A percentile compares a stretch with the other conserved stretches of the same genome.
These are phyloP conservation scores for Drosophila ironensis DNA, from an alignment of 1,140 invertebrate genomes.

Conservation along the genomic window DNA sequence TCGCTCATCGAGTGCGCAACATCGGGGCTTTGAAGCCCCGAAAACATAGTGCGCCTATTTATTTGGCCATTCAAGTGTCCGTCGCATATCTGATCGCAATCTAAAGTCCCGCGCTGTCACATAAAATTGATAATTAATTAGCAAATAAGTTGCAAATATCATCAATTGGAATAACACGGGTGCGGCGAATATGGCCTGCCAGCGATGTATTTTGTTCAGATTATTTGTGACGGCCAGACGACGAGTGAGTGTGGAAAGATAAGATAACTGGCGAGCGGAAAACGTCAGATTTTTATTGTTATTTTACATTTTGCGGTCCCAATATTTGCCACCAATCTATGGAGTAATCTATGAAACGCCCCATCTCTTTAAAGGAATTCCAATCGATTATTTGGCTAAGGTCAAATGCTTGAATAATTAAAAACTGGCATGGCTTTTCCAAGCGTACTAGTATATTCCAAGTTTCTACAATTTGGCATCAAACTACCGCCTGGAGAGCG, in stretches of 20 bases:
- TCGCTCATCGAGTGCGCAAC: not conserved
- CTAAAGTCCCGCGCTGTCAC: constrained; percentile 10
- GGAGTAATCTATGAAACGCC: not conserved
- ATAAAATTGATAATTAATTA: constrained; percentile 47
- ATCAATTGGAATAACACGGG: constrained; percentile 35
- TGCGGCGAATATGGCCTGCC: constrained; percentile 11
- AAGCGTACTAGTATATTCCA: not conserved
- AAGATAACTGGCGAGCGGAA: constrained; percentile 36
- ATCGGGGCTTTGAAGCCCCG: not conserved
- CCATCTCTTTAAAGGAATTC: not conserved
- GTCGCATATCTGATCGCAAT: not conserved
- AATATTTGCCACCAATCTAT: constrained; percentile 2
- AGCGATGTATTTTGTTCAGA: constrained; percentile 23
- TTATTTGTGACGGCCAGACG: constrained; percentile 34
- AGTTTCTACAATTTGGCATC: no score
- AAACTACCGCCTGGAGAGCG: constrained; percentile 22
- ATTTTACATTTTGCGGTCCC: not conserved
- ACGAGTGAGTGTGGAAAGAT: constrained; percentile 11
- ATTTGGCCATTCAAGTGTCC: not conserved
- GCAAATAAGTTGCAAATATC: constrained; percentile 36
- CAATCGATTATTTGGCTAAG: constrained; percentile 7
- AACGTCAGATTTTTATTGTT: not conserved
- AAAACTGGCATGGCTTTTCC: not conserved
- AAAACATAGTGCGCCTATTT: not conserved
- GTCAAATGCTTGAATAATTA: constrained; percentile 17